Evolutionary conservation across 2,888 invertebrate species (phyloP).

Genomic region (Dryobotodes eremita): DNA sequence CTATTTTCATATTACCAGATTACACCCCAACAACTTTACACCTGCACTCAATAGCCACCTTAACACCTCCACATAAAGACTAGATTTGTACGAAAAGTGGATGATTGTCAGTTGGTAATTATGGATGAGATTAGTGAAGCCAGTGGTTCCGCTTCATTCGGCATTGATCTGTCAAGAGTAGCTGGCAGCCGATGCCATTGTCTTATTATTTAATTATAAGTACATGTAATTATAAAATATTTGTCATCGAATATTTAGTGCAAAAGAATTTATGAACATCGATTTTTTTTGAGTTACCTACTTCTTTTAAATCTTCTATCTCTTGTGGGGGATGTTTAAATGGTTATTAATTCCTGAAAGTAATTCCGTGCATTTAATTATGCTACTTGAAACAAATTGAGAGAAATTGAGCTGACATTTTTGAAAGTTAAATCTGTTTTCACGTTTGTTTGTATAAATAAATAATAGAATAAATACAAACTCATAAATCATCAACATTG

Average conservation of each 20-base stretch:
- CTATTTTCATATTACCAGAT: slow-evolving; percentile 64
- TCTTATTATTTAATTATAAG: slow-evolving; percentile 63
- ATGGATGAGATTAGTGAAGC: slow-evolving; percentile 70
- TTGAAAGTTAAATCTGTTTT: neutral
- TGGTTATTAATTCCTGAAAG: neutral
- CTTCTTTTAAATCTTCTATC: neutral
- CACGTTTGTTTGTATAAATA: no score
- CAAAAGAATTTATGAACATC: neutral
- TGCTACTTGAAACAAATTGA: neutral
- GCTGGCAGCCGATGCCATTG: slow-evolving; percentile 71
- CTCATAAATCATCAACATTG: neutral
- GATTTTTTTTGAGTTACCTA: neutral
- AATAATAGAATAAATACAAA: neutral
- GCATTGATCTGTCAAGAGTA: slow-evolving; percentile 81
- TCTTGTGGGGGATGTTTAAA: neutral
- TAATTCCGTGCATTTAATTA: neutral
- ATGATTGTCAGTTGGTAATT: slow-evolving; percentile 46
- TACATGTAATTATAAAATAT: slow-evolving; percentile 39
- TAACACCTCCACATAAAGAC: slow-evolving; percentile 50
- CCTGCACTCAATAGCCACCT: slow-evolving; percentile 45
- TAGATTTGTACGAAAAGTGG: slow-evolving; percentile 45
- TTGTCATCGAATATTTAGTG: no score
- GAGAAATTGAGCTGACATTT: neutral
- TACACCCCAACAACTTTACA: slow-evolving; percentile 58
- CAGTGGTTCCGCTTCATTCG: slow-evolving; percentile 81